Conservation (phyloP, 2,113 vertebrate species). For the Drymodes brunneopygia region DNA sequence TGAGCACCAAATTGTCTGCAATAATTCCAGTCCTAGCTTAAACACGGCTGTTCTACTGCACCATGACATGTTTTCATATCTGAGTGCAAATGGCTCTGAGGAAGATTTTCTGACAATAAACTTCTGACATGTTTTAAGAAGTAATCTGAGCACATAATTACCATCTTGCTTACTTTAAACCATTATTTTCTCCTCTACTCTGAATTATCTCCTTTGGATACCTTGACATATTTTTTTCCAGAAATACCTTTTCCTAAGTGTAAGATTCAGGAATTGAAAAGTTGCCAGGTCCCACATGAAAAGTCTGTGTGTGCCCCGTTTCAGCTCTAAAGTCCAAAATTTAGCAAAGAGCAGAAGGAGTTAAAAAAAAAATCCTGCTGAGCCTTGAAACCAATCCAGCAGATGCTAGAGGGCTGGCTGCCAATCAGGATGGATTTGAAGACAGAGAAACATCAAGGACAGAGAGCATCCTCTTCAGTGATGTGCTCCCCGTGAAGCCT, state of each 20-base stretch:
- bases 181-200: not conserved
- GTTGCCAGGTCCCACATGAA: not conserved
- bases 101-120: not conserved
- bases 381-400: conserved; percentile 37
- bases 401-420: conserved; percentile 31
- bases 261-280: not conserved
- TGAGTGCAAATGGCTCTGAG: not conserved
- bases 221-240: not conserved
- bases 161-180: not conserved
- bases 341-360: not conserved
- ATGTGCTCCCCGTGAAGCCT: not conserved
- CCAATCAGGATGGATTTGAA: conserved; percentile 34
- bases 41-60: not conserved
- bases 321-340: not conserved
- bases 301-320: not conserved
- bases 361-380: not conserved
- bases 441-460: conserved; percentile 46
- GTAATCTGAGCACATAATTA: not conserved
- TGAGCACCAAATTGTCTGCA: not conserved
- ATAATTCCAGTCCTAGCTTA: not conserved
- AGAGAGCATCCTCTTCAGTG: conserved; percentile 5
- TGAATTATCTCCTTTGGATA: not conserved
- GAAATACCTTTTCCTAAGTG: not conserved
- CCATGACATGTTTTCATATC: not conserved
- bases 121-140: not conserved